Evolutionary conservation across 2,113 vertebrate genomes (phyloP).

Genomic region (Embiotoca jacksoni): DNA sequence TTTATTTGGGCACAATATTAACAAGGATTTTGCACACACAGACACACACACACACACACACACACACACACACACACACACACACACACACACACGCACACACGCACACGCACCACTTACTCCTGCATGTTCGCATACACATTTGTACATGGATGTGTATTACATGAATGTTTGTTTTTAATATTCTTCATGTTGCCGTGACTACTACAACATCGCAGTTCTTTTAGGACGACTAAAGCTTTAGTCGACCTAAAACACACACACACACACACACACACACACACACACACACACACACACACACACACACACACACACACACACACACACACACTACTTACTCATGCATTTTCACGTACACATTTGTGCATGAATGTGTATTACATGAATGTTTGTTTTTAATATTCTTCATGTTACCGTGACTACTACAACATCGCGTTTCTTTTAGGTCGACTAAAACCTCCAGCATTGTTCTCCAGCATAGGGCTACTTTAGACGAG

Average conservation of each 20-base stretch:
- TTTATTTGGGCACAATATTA: constrained; percentile 58
- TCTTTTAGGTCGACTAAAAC: constrained; percentile 11
- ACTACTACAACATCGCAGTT: background rate
- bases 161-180: background rate
- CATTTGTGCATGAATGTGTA: background rate
- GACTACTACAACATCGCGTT: background rate
- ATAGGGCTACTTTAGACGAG: too few species aligned
- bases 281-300: too few species aligned
- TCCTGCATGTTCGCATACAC: background rate
- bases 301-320: too few species aligned
- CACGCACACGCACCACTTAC: background rate
- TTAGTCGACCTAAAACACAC: too few species aligned
- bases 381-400: background rate
- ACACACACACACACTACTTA: too few species aligned
- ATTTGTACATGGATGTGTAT: background rate
- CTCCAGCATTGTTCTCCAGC: constrained; percentile 17
- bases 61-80: too few species aligned
- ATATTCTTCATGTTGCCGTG: background rate
- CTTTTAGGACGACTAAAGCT: constrained; percentile 4
- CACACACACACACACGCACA: too few species aligned
- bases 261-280: too few species aligned
- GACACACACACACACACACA: background rate
- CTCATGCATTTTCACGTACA: too few species aligned
- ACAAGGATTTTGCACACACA: constrained; percentile 19
- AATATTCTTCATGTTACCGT: background rate